Evolutionary conservation across 2,797 vertebrate species (phyloP), one percentile per base, ranked within the genome.

Genomic region (Poeciliopsis infans): DNA sequence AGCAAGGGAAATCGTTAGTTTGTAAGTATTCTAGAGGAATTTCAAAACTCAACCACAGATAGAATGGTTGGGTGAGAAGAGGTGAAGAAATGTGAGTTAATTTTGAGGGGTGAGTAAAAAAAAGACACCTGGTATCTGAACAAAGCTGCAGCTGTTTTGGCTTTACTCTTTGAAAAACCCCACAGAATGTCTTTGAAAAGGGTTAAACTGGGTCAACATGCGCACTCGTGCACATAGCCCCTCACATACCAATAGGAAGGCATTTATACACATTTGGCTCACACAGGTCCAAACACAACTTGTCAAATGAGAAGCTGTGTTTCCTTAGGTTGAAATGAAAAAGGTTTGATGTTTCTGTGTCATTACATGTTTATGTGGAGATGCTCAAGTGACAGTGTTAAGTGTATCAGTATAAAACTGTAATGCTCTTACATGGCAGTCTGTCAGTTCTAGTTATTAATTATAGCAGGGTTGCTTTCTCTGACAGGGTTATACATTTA

Each of bases 61-160:
- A 41, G 28, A 16, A 23, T 43, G 45, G 72, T 68, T 39, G 55
- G 31, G 66, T 12, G 61, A 76, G 46, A 2, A 33, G 33, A 39
- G 23, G 57, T 39, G 51, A 41, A 39, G 23, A 69, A 74, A 45
- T 33, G 43, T 72, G 68, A 43, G 70, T 74, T 7, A 78, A 49
- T 80, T 71, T 77, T 66, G 41, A 85, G 43, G 72, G 79, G 76
- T 73, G 79, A 87, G 79, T 84, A 83, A 87, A 87, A 89, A 89
- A 83, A 77, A 93, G 85, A 92, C 90, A 93, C 88, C 86, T 94
- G 89, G 86, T 75, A 85, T 68, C 77, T 64, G 74, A 91, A 93
- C 91, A 85, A 93, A 81, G 87, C 80, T 36, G 81, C 90, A 93
- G 90, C 88, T 92, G 91, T 83, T 78, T 86, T 82, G 85, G 79